Evolutionary conservation across 2,888 invertebrate genomes (phyloP), one percentile per base, ranked within the genome.

Genomic region (Lampropteryx suffumata): DNA sequence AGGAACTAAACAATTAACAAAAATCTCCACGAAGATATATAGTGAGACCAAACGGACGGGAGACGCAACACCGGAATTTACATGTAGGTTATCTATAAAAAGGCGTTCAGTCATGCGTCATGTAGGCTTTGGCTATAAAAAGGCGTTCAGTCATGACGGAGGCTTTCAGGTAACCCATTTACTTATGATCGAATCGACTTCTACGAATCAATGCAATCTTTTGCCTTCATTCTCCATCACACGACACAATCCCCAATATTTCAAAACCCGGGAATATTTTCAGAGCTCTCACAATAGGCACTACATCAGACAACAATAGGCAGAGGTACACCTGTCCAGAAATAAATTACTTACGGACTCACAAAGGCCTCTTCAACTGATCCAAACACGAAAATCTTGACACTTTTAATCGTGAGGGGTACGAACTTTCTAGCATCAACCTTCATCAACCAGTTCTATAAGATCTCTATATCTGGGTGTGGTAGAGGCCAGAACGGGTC

Each of bases 291-390:
- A 61, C 61, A 59, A 62, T 56, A 52, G 50, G 48, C 46, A 50
- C 52, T 48, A 28, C 42, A 46, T 50, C 50, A 33, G 48, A 56
- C 24, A 5, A 24, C 57, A 57, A 59, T 50, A 39, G 52, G 17
- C 37, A 29, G 43, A 44, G 50, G 56, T 50, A 57, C 69, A 72
- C 72, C 72, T 69, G 71, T 68, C 65, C 67, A 50, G 57, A 56
- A 62, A 60, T 68, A 71, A 73, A 71, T 70, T 70, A 65, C 68
- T 62, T 74, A 69, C 72, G 65, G 64, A 65, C 60, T 63, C 59
- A 76, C 71, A 72, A 72, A 64, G 68, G 60, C 67, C 62, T 69
- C 68, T 84, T 74, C 70, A 77, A 70, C 73, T 74, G 83, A 87
- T 85, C 76, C 68, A 72, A 69, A 73, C 72, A 64, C 64, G 69